These are phyloP conservation scores for Vesta saturnalis DNA, from an alignment of 2,888 invertebrate genomes.

Conservation along the genomic window DNA sequence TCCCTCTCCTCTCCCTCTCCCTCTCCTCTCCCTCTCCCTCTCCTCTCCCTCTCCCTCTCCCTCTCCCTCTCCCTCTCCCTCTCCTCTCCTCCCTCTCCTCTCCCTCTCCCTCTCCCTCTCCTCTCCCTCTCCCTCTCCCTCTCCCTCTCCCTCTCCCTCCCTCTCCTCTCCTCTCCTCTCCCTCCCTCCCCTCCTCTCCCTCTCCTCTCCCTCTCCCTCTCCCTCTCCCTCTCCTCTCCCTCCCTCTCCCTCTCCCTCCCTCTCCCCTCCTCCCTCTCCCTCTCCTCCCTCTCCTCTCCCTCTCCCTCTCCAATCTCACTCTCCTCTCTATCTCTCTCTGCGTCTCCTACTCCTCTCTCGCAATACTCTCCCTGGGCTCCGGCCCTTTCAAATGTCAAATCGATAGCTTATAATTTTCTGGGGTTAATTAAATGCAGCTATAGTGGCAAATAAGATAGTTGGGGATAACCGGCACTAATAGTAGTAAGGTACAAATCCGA, in stretches of 20 bases:
- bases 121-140: neutral
- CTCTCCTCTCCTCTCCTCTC: neutral
- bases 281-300: slow-evolving; percentile 6
- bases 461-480: too few relatives aligned
- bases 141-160: neutral
- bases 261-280: neutral
- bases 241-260: neutral
- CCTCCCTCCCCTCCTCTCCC: neutral
- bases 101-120: neutral
- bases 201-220: neutral
- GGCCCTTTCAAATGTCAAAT: too few relatives aligned
- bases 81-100: neutral
- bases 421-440: too few relatives aligned
- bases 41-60: neutral
- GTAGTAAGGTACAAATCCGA: too few relatives aligned
- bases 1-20: neutral
- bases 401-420: too few relatives aligned
- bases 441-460: too few relatives aligned
- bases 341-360: too few relatives aligned
- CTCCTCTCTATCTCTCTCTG: too few relatives aligned
- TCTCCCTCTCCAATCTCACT: slow-evolving; percentile 3
- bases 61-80: neutral
- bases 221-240: neutral
- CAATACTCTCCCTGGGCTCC: too few relatives aligned
- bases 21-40: neutral